phyloP scores from a whole-genome alignment of 2,797 vertebrate species.

The Esox lucius region DNA sequence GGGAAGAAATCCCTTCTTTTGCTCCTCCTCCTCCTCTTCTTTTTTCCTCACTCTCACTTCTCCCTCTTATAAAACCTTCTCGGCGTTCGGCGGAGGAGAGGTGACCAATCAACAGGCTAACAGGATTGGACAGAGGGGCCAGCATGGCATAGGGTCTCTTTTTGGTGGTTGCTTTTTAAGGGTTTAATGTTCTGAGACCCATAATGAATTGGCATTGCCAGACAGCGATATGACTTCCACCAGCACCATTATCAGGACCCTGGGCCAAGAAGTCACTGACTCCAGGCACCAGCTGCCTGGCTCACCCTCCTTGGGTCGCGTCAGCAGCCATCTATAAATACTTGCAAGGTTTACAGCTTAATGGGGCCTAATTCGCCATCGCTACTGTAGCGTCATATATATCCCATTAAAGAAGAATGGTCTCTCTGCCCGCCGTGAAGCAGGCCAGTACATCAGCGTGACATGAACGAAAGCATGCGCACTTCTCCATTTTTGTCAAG shows the following conservation, averaged over 20 bases:
- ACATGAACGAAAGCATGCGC: slow-evolving; percentile 33
- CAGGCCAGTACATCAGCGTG: slow-evolving; percentile 19
- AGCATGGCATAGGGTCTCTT: background rate
- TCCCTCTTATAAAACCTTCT: slow-evolving; percentile 1
- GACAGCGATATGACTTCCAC: slow-evolving; percentile 19
- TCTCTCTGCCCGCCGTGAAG: slow-evolving; percentile 22
- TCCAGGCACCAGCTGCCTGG: slow-evolving; percentile 19
- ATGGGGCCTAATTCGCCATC: slow-evolving; percentile 24
- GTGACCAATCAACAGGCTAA: slow-evolving; percentile 18
- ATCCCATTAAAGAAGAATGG: slow-evolving; percentile 27
- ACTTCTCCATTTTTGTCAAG: slow-evolving; percentile 16
- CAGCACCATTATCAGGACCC: slow-evolving; percentile 9
- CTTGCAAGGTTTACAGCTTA: slow-evolving; percentile 24
- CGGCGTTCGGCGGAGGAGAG: background rate
- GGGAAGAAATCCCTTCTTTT: slow-evolving; percentile 8
- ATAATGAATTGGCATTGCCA: slow-evolving; percentile 14
- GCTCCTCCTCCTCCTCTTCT: background rate
- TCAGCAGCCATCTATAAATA: slow-evolving; percentile 36
- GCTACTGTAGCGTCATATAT: slow-evolving; percentile 41
- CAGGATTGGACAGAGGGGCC: background rate
- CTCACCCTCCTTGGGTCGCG: slow-evolving; percentile 12
- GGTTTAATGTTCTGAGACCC: slow-evolving; percentile 9
- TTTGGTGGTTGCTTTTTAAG: background rate
- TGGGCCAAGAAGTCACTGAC: slow-evolving; percentile 17
- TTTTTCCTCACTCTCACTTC: background rate